A percentile compares a stretch with the other conserved stretches of the same genome.
These are phyloP conservation scores for Brachyalestes nurse DNA, from an alignment of 2,797 vertebrate genomes.

Conservation along the genomic window DNA sequence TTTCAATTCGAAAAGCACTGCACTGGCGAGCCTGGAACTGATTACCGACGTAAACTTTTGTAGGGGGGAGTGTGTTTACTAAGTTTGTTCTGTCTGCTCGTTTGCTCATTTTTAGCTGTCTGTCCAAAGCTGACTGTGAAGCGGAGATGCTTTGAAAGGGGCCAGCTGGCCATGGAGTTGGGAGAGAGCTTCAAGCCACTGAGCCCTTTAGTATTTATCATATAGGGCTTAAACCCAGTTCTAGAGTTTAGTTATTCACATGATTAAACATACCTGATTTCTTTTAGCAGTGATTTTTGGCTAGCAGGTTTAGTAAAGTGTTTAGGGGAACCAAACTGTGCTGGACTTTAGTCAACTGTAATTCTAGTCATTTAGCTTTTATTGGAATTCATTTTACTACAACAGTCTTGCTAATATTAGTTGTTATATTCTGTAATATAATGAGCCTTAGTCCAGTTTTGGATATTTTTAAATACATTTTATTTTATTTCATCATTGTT, in stretches of 20 bases:
- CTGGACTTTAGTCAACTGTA: background rate
- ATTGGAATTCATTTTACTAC: background rate
- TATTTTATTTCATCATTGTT: background rate
- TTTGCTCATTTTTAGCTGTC: slow-evolving; percentile 75
- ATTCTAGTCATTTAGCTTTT: background rate
- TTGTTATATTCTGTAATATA: background rate
- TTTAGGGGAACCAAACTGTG: background rate
- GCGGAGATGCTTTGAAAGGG: slow-evolving; percentile 58
- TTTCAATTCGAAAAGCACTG: slow-evolving; percentile 79
- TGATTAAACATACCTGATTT: background rate
- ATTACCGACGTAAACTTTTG: slow-evolving; percentile 77
- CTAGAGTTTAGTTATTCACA: background rate
- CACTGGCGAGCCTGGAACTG: slow-evolving; percentile 74
- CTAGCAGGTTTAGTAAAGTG: background rate
- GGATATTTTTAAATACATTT: background rate
- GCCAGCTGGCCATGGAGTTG: slow-evolving; percentile 16
- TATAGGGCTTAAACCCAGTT: background rate
- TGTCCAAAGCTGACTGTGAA: slow-evolving; percentile 66
- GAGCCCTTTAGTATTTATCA: slow-evolving; percentile 18
- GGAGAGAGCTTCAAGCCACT: slow-evolving; percentile 4
- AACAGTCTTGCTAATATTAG: background rate
- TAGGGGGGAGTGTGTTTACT: slow-evolving; percentile 73
- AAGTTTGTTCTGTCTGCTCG: slow-evolving; percentile 69
- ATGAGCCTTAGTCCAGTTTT: background rate
- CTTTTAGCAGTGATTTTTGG: background rate